phyloP scores from a whole-genome alignment of 2,888 invertebrate genomes.

The Tholera decimalis region DNA sequence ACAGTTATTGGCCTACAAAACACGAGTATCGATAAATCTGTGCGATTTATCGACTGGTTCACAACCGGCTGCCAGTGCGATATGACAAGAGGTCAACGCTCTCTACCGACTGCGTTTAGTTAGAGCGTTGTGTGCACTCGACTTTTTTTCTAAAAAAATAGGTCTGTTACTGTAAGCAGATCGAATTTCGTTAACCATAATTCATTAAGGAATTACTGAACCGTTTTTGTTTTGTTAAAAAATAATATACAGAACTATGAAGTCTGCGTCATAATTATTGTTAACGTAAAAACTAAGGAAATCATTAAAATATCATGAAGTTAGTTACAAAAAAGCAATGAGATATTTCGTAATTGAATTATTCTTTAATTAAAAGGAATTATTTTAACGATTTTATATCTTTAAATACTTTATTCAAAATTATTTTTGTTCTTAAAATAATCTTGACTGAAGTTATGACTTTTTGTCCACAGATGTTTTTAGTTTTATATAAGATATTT shows the following conservation, averaged over 20 bases:
- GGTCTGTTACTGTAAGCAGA: slow-evolving; percentile 55
- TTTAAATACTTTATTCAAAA: no score
- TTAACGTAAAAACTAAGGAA: slow-evolving; percentile 31
- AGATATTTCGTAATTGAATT: slow-evolving; percentile 13
- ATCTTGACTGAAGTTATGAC: no score
- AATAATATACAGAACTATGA: no score
- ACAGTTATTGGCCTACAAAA: slow-evolving; percentile 65
- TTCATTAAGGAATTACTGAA: background rate
- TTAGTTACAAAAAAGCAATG: slow-evolving; percentile 14
- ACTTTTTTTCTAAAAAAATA: slow-evolving; percentile 68
- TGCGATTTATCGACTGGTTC: slow-evolving; percentile 65
- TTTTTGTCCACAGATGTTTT: no score
- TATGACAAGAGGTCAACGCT: slow-evolving; percentile 82
- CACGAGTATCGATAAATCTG: slow-evolving; percentile 69
- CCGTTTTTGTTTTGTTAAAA: no score
- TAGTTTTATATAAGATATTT: no score
- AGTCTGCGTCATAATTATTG: background rate
- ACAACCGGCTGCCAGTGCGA: slow-evolving; percentile 79
- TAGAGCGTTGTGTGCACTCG: slow-evolving; percentile 77
- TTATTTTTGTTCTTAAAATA: no score
- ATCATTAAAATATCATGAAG: background rate
- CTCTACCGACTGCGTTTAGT: slow-evolving; percentile 68
- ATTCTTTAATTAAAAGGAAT: background rate
- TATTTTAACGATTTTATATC: no score
- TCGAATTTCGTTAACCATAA: slow-evolving; percentile 45